Evolutionary conservation across 2,888 invertebrate genomes (phyloP), one percentile per base, ranked within the genome.

Genomic region (Arge pagana): DNA sequence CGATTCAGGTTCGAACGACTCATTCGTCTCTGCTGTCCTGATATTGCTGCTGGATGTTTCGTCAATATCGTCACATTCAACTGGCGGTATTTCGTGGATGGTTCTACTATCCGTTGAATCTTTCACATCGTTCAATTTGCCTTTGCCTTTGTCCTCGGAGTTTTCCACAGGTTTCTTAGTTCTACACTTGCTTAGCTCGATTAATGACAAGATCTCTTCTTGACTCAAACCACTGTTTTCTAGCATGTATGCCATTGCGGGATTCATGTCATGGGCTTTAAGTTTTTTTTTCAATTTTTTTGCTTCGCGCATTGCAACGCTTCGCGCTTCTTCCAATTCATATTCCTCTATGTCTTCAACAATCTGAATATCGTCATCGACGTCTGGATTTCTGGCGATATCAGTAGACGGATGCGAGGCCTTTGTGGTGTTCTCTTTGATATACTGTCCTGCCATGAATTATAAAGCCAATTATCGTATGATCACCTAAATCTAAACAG

Each of bases 201-300:
- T 71, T 23, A 79, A 58, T 18, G 66, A 55, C 1, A 76, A 76
- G 55, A 92, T 87, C 67, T 88, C 85, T 56, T 82, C 83, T 58
- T 86, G 83, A 40, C 89, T 86, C 63, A 90, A 82, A 55, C 87
- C 89, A 63, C 85, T 88, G 63, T 89, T 85, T 73, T 90, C 89
- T 69, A 85, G 80, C 81, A 90, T 89, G 59, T 88, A 90, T 28
- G 82, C 80, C 67, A 86, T 81, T 2, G 88, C 89, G 30, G 86
- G 82, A 52, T 77, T 75, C 40, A 52, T 30, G 33, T 45, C 36
- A 18, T n/a, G 55, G 26, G 15, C 4, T 36, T 23, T 41, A 21
- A 24, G 26, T 37, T 51, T 18, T 48, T 23, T 52, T 53, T 54
- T 52, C 10, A 11, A 48, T 28, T 45, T 45, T 39, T 41, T 50